Conservation (phyloP, 92 coral and sea anemone genomes). For the Metridium senile region DNA sequence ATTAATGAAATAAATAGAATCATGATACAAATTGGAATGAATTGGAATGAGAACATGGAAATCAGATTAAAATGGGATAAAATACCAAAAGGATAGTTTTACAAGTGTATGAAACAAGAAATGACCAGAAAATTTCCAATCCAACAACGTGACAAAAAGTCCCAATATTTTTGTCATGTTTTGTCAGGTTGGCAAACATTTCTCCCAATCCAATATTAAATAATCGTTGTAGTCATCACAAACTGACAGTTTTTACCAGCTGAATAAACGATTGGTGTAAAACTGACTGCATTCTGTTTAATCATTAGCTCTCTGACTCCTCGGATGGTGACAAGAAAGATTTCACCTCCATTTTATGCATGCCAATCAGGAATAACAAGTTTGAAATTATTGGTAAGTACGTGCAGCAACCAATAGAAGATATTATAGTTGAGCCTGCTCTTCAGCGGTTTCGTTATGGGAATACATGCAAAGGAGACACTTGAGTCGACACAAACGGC, state of each 20-base stretch:
- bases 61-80: too few relatives aligned
- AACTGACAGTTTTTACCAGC: conserved; percentile 12
- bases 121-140: background rate
- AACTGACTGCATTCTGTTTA: conserved; percentile 2
- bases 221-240: background rate
- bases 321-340: conserved; percentile 37
- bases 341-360: conserved; percentile 76
- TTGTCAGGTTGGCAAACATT: background rate
- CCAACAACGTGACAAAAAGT: conserved; percentile 3
- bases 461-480: too few relatives aligned
- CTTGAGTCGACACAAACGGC: too few relatives aligned
- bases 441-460: too few relatives aligned
- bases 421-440: too few relatives aligned
- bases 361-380: conserved; percentile 99
- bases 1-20: too few relatives aligned
- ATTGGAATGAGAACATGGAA: too few relatives aligned
- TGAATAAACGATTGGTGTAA: background rate
- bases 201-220: conserved; percentile 10
- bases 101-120: background rate
- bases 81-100: background rate
- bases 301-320: conserved; percentile 36
- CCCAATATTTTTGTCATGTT: conserved; percentile 6
- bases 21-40: too few relatives aligned
- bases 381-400: conserved; percentile 90
- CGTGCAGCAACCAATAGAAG: background rate